Conservation (phyloP, 2,113 vertebrate species). For the Blennius ocellaris region DNA sequence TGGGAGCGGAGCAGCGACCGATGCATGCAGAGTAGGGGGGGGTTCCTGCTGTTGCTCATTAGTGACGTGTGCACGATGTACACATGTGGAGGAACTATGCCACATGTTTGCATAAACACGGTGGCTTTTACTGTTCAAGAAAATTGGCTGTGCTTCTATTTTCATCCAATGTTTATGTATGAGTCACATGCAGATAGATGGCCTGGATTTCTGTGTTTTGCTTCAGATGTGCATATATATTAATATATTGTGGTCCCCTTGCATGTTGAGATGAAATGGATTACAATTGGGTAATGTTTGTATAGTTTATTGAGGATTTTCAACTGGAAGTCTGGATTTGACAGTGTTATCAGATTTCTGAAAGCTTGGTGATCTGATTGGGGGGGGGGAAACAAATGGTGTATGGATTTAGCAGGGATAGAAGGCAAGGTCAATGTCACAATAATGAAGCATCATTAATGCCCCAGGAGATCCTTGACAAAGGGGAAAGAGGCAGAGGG, state of each 20-base stretch:
- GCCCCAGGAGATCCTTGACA: not conserved
- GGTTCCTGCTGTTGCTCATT: slow-evolving; percentile 59
- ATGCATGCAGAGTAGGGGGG: slow-evolving; percentile 9
- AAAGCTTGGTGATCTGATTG: not conserved
- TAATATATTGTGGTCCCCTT: not conserved
- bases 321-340: not conserved
- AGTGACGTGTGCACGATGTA: slow-evolving; percentile 26
- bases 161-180: slow-evolving; percentile 38
- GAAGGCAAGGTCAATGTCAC: not conserved
- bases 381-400: not conserved
- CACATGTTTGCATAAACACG: slow-evolving; percentile 54
- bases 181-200: slow-evolving; percentile 40
- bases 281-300: not conserved
- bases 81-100: slow-evolving; percentile 39
- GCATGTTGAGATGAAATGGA: slow-evolving; percentile 17
- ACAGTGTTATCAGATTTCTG: slow-evolving; percentile 3
- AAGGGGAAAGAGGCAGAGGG: slow-evolving; percentile 1
- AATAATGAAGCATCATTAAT: slow-evolving; percentile 13
- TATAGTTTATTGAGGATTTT: slow-evolving; percentile 16
- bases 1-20: slow-evolving; percentile 15
- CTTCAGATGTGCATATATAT: slow-evolving; percentile 13
- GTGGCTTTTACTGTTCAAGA: slow-evolving; percentile 18
- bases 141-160: slow-evolving; percentile 4
- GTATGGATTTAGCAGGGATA: not conserved
- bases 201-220: slow-evolving; percentile 28